phyloP scores from a whole-genome alignment of 53 echinoderm and acorn worm species.

The Antedon mediterranea region DNA sequence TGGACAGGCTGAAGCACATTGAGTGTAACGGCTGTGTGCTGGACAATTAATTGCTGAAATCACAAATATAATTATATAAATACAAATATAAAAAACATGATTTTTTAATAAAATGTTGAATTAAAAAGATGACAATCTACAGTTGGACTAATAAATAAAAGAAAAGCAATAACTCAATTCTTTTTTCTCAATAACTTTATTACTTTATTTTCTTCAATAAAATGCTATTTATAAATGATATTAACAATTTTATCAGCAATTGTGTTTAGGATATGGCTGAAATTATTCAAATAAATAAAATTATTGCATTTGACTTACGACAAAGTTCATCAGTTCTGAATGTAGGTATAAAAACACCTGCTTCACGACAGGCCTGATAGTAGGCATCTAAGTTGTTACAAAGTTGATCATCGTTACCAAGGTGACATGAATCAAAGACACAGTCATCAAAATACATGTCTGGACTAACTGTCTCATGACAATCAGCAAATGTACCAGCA shows the following conservation, averaged over 20 bases:
- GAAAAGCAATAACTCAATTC: too few relatives aligned
- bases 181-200: too few relatives aligned
- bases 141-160: too few relatives aligned
- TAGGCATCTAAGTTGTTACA: constrained; percentile 8
- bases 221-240: too few relatives aligned
- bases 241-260: too few relatives aligned
- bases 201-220: too few relatives aligned
- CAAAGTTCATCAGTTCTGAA: constrained; percentile 11
- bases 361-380: constrained; percentile 7
- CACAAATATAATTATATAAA: neutral
- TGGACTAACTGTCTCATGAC: neutral
- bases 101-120: too few relatives aligned
- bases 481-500: neutral
- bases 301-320: too few relatives aligned
- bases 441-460: constrained; percentile 1
- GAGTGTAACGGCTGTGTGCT: neutral
- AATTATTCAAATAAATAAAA: too few relatives aligned
- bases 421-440: constrained; percentile 9
- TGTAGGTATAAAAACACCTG: neutral
- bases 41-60: neutral
- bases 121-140: too few relatives aligned
- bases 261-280: too few relatives aligned
- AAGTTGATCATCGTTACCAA: constrained; percentile 6
- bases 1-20: neutral
- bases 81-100: too few relatives aligned